These are phyloP conservation scores for Dolichotis patagonum DNA, from an alignment of 2,113 vertebrate species.

Conservation along the genomic window DNA sequence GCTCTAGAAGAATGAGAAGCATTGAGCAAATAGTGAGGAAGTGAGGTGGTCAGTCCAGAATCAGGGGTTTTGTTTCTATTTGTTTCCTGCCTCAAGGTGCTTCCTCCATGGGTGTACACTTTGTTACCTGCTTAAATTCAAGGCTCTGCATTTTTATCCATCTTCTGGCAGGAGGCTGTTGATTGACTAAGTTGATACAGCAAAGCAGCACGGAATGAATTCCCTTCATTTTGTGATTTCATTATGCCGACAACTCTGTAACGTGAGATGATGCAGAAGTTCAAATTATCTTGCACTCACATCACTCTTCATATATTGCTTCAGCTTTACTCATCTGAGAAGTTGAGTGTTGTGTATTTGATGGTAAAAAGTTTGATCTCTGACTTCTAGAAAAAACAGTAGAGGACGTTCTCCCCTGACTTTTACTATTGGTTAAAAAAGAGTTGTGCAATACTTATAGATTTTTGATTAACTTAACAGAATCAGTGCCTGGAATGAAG, in stretches of 20 bases:
- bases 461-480: background rate
- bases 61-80: background rate
- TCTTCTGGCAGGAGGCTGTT: background rate
- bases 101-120: fast-evolving
- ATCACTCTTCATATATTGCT: background rate
- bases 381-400: background rate
- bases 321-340: background rate
- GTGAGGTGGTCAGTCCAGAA: background rate
- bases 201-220: background rate
- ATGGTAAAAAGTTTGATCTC: background rate
- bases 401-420: background rate
- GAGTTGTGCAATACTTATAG: background rate
- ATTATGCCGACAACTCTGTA: background rate
- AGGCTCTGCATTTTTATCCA: too few species aligned
- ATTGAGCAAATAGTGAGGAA: background rate
- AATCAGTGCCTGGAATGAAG: background rate
- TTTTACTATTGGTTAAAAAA: background rate
- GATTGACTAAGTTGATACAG: background rate
- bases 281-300: background rate
- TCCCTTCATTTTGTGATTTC: background rate
- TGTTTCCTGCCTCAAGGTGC: background rate
- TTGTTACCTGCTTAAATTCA: too few species aligned
- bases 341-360: background rate
- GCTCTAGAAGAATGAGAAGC: background rate
- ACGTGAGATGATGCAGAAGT: background rate